These are phyloP conservation scores for Scleropages formosus DNA, from an alignment of 2,797 vertebrate genomes.

Conservation along the genomic window DNA sequence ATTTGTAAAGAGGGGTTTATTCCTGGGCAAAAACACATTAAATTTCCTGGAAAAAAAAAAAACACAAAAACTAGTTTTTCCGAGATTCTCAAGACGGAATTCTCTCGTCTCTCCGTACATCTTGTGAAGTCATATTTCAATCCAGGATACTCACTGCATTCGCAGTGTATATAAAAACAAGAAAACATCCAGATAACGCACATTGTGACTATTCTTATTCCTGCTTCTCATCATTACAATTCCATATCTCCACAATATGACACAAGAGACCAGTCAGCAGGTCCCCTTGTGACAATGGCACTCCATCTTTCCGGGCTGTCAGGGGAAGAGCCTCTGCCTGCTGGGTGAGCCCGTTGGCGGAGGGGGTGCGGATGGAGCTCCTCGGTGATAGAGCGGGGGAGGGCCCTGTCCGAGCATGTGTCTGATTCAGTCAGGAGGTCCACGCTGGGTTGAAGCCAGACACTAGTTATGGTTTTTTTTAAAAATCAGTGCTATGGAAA, in stretches of 20 bases:
- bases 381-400: neutral
- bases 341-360: neutral
- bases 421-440: constrained; percentile 4
- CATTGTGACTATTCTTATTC: neutral
- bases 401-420: neutral
- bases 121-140: neutral
- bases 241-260: too few species aligned
- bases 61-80: too few species aligned
- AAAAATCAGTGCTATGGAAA: neutral
- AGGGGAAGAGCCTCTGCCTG: too few species aligned
- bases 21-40: neutral
- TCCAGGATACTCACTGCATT: neutral
- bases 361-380: neutral
- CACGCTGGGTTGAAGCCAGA: too few species aligned
- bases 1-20: too few species aligned
- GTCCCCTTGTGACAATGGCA: neutral
- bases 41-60: neutral
- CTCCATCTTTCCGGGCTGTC: too few species aligned
- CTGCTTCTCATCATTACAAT: neutral
- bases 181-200: too few species aligned
- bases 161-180: too few species aligned
- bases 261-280: too few species aligned
- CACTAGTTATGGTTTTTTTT: neutral
- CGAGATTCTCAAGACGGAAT: too few species aligned
- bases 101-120: neutral